These are phyloP conservation scores for Nannospalax galili DNA, from an alignment of 2,113 vertebrate genomes.

Conservation along the genomic window DNA sequence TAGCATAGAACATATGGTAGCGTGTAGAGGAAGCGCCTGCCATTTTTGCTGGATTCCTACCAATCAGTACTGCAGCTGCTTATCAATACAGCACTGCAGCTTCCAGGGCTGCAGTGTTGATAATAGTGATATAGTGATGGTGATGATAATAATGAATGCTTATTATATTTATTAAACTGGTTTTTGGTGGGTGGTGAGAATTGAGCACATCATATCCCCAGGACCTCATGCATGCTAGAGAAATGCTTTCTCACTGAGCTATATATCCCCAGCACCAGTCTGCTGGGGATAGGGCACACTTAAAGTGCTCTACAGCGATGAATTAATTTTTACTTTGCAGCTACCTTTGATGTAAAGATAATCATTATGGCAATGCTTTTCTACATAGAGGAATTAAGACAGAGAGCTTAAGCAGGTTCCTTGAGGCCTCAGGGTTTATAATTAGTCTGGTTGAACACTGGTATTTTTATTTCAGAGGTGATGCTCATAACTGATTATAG, in stretches of 20 bases:
- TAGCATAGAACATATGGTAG: neutral
- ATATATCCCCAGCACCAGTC: neutral
- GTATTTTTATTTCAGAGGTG: neutral
- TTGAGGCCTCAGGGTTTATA: neutral
- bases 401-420: neutral
- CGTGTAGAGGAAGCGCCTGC: neutral
- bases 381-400: neutral
- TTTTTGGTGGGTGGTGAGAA: neutral
- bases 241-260: neutral
- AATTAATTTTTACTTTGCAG: neutral
- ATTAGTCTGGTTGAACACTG: neutral
- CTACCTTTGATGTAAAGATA: neutral
- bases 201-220: no score
- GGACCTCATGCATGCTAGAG: neutral
- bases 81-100: neutral
- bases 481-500: neutral
- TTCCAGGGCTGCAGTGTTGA: neutral
- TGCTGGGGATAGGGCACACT: neutral
- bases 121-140: neutral
- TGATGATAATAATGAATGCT: neutral
- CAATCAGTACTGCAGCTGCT: neutral
- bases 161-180: neutral
- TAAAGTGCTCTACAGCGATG: neutral
- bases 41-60: rapidly evolving
- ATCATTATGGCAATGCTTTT: neutral